Percentiles rank a stretch among this genome's conserved stretches.
Evolutionary conservation across 2,888 invertebrate species (phyloP).

Genomic region (Geophilus truncorum): DNA sequence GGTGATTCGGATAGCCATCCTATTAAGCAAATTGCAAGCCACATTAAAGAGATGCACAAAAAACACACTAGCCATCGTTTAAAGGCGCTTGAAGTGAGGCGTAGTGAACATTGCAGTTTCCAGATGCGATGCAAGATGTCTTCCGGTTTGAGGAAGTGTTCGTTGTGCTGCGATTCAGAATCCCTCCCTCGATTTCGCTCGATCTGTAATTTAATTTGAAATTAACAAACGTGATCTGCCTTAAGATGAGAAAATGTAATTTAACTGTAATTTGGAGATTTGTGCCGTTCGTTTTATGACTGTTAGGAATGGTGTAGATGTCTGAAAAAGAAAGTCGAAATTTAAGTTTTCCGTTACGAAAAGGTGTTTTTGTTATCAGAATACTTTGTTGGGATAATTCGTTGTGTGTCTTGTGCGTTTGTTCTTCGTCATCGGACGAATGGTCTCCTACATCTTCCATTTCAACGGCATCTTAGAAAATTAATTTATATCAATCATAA

Average conservation of each 20-base stretch:
- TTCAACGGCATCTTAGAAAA: constrained; percentile 39
- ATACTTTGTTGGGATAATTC: too few relatives aligned
- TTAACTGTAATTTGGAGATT: background rate
- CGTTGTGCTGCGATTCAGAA: constrained; percentile 41
- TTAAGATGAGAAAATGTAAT: too few relatives aligned
- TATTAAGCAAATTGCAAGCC: constrained; percentile 48
- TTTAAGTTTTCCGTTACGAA: too few relatives aligned
- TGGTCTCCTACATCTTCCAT: constrained; percentile 32
- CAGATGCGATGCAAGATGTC: constrained; percentile 50
- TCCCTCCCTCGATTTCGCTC: background rate
- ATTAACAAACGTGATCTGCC: too few relatives aligned
- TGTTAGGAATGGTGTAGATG: background rate
- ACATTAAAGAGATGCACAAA: constrained; percentile 47
- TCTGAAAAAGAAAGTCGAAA: background rate
- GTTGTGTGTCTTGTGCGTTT: background rate
- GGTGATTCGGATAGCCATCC: constrained; percentile 48
- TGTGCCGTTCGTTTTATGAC: background rate
- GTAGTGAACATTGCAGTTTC: constrained; percentile 44
- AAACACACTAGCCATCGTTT: constrained; percentile 50
- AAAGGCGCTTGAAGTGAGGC: constrained; percentile 40
- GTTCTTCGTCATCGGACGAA: constrained; percentile 31
- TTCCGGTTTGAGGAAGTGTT: constrained; percentile 37
- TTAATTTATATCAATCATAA: too few relatives aligned
- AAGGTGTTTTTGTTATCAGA: too few relatives aligned
- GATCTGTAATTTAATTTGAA: too few relatives aligned